phyloP scores from a whole-genome alignment of 2,888 invertebrate genomes.

The Scrobipalpa atriplicella region DNA sequence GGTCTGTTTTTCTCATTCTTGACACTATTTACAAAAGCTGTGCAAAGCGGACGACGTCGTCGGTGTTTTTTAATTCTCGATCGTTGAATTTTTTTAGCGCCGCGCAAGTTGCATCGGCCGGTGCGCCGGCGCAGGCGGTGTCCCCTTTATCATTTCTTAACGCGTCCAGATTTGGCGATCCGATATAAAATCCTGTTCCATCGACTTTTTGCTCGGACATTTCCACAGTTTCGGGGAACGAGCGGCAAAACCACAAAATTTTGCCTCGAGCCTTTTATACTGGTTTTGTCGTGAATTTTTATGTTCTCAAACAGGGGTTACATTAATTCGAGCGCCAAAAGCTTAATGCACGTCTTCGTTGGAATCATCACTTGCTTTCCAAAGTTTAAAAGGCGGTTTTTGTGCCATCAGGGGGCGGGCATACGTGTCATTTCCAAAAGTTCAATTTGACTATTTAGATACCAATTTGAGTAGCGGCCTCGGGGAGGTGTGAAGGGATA shows the following conservation, averaged over 20 bases:
- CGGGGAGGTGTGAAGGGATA: conserved; percentile 76
- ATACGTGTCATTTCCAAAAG: conserved; percentile 60
- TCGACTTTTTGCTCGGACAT: conserved; percentile 74
- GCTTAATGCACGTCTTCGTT: conserved; percentile 29
- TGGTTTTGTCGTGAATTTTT: conserved; percentile 80
- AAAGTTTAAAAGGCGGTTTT: background rate
- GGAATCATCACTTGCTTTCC: conserved; percentile 14
- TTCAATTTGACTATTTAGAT: conserved; percentile 61
- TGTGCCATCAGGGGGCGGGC: conserved; percentile 16
- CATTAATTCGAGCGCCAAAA: conserved; percentile 58
- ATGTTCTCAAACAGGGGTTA: conserved; percentile 64
- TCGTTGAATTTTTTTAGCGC: conserved; percentile 54
- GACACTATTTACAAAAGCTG: conserved; percentile 20
- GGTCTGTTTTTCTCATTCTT: background rate
- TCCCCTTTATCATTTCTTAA: conserved; percentile 79
- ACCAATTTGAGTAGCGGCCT: conserved; percentile 73
- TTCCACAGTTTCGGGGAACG: conserved; percentile 80
- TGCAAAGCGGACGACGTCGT: conserved; percentile 37
- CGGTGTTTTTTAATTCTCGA: conserved; percentile 39
- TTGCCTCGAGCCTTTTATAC: conserved; percentile 77
- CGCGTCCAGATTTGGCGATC: conserved; percentile 79
- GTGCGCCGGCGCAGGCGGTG: conserved; percentile 54
- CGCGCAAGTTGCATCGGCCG: conserved; percentile 47
- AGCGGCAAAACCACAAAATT: conserved; percentile 70
- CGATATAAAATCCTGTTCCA: conserved; percentile 80